A percentile compares a stretch with the other conserved stretches of the same genome.
These are phyloP conservation scores for Teleogryllus occipitalis DNA, from an alignment of 1,140 invertebrate genomes.

Conservation along the genomic window DNA sequence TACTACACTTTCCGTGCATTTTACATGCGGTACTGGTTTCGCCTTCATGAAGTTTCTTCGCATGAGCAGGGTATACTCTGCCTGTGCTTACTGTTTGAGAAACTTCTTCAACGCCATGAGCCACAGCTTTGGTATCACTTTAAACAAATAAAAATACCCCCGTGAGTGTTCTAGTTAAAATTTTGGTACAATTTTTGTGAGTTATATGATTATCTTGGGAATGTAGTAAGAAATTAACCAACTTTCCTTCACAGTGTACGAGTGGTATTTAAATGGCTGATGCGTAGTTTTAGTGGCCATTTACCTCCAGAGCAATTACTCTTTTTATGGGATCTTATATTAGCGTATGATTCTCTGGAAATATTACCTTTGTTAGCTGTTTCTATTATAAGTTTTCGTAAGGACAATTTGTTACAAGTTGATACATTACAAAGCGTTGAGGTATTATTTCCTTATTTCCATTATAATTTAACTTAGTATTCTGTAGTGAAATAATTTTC, in stretches of 20 bases:
- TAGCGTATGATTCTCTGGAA: constrained; percentile 87
- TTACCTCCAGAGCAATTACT: constrained; percentile 85
- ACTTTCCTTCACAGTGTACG: constrained; percentile 50
- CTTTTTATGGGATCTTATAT: constrained; percentile 82
- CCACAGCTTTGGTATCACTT: constrained; percentile 86
- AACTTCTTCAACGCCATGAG: constrained; percentile 82
- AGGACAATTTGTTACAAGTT: constrained; percentile 86
- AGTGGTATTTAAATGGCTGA: constrained; percentile 92
- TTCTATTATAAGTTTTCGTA: constrained; percentile 83
- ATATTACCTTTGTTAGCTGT: constrained; percentile 79
- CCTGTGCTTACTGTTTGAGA: constrained; percentile 77
- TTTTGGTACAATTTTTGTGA: not conserved
- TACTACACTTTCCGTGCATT: constrained; percentile 88
- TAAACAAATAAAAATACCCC: constrained; percentile 74
- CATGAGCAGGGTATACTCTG: constrained; percentile 80
- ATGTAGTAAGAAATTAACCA: constrained; percentile 12
- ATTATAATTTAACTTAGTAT: constrained; percentile 18
- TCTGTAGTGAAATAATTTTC: constrained; percentile 13
- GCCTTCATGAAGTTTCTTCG: constrained; percentile 82
- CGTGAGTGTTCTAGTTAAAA: constrained; percentile 37
- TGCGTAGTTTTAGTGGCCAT: constrained; percentile 89
- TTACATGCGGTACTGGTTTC: constrained; percentile 85
- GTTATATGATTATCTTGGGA: not conserved
- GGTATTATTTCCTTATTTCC: constrained; percentile 19
- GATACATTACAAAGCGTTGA: constrained; percentile 75